Base-by-base conservation (phyloP, 2,888 invertebrate species). In the Oscheius myriophilus region DNA sequence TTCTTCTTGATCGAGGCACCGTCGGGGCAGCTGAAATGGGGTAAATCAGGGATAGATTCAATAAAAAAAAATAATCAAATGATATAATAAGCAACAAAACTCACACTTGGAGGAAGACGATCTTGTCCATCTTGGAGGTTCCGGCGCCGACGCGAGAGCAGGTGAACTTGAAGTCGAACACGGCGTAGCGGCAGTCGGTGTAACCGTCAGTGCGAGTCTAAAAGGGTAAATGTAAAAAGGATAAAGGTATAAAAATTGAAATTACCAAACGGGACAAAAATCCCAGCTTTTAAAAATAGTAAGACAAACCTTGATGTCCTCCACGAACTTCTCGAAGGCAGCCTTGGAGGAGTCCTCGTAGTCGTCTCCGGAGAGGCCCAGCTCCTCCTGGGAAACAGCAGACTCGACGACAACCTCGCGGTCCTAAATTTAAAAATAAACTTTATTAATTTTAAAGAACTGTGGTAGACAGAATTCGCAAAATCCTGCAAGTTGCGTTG, bases 121-220 rank as follows among this genome's bases (percentile, higher is more conserved):
- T 90, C 89, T 96, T 96, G 89, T 96, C 95, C 92, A 95, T 95
- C 91, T 95, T 95, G 82, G 90, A 90, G 87, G 94, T 95, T 82
- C 95, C 94, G 86, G 95, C 95, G 88, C 95, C 95, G 89, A 95
- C 95, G 64, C 87, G 84, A 25, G 72, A 78, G 69, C 95, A 94
- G 90, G 94, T 94, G 90, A 96, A 97, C 90, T 96, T 95, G 87
- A 96, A 96, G 89, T 98, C 97, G 89, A 93, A 97, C 16, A 89
- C 87, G 76, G 96, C 96, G 89, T 97, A 98, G 90, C 97, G 94
- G 90, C 97, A 98, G 89, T 97, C 96, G 53, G 82, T 73, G 72
- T 82, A 81, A 64, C 92, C 93, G 76, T 92, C 92, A 82, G 95
- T 95, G 49, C 78, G 71, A 9, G 66, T 43, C 72, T 72, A 52